Conservation (phyloP, 2,113 vertebrate species). For the Ibidorhyncha struthersii region DNA sequence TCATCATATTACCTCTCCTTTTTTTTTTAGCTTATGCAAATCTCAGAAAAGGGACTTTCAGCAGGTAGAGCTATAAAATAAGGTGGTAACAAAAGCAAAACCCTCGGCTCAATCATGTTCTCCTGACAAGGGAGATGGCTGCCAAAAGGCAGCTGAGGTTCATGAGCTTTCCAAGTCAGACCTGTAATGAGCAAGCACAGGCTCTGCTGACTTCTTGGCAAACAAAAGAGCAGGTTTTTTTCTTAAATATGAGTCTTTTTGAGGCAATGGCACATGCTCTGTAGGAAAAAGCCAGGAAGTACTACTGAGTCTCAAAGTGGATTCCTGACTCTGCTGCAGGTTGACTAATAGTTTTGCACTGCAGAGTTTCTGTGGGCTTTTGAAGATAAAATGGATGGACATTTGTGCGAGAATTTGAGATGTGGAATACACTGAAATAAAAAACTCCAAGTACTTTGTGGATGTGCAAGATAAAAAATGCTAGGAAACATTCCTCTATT, state of each 20-base stretch:
- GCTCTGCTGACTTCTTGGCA: neutral
- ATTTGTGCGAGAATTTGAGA: neutral
- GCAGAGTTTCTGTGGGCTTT: neutral
- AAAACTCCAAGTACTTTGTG: neutral
- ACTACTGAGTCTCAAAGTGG: neutral
- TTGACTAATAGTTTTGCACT: neutral
- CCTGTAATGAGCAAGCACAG: neutral
- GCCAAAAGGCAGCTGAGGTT: neutral
- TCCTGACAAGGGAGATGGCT: neutral
- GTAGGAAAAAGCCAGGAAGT: neutral
- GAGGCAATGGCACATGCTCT: neutral
- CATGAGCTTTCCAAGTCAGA: neutral
- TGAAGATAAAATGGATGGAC: neutral
- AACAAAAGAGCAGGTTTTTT: neutral
- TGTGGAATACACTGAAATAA: neutral
- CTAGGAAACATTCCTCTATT: neutral
- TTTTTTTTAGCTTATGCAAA: slow-evolving; percentile 3
- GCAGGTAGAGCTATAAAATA: neutral
- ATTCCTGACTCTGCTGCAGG: neutral
- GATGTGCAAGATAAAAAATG: neutral
- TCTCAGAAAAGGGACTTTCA: neutral
- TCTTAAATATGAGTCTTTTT: neutral
- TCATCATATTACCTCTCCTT: slow-evolving; percentile 39
- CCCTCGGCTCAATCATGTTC: neutral
- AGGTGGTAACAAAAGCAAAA: neutral